These are phyloP conservation scores for Temnothorax longispinosus DNA, from an alignment of 1,140 invertebrate genomes.

Conservation along the genomic window DNA sequence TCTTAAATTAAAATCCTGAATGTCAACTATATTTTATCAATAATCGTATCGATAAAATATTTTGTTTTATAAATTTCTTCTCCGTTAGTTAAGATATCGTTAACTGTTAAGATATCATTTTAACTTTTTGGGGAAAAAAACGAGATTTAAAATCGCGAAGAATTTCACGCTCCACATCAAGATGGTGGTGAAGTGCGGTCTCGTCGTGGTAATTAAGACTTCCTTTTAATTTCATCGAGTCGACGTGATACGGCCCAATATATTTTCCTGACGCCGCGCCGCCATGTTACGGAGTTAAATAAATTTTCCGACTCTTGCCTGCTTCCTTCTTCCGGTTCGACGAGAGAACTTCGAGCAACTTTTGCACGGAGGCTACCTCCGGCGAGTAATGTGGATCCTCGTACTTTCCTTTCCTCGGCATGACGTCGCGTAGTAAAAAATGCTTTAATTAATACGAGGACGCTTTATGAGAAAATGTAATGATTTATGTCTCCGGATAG, in stretches of 20 bases:
- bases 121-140: neutral
- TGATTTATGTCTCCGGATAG: conserved; percentile 68
- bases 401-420: conserved; percentile 37
- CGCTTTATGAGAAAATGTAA: conserved; percentile 71
- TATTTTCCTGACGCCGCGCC: conserved; percentile 33
- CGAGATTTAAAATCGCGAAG: conserved; percentile 2
- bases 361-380: conserved; percentile 40
- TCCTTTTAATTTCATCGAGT: conserved; percentile 64
- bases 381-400: conserved; percentile 16
- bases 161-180: conserved; percentile 13
- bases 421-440: conserved; percentile 59
- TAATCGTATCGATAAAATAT: neutral
- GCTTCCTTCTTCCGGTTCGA: conserved; percentile 10
- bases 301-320: conserved; percentile 47
- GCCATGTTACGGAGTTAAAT: conserved; percentile 55
- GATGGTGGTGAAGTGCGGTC: neutral
- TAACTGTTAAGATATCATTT: neutral
- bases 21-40: neutral
- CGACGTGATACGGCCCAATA: conserved; percentile 15
- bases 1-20: conserved; percentile 18
- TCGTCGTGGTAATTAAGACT: conserved; percentile 58
- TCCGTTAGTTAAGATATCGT: neutral
- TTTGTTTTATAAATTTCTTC: neutral
- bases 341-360: conserved; percentile 47
- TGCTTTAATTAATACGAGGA: conserved; percentile 73